phyloP scores from a whole-genome alignment of 2,113 vertebrate species.

The Triplophysa tibetana region DNA sequence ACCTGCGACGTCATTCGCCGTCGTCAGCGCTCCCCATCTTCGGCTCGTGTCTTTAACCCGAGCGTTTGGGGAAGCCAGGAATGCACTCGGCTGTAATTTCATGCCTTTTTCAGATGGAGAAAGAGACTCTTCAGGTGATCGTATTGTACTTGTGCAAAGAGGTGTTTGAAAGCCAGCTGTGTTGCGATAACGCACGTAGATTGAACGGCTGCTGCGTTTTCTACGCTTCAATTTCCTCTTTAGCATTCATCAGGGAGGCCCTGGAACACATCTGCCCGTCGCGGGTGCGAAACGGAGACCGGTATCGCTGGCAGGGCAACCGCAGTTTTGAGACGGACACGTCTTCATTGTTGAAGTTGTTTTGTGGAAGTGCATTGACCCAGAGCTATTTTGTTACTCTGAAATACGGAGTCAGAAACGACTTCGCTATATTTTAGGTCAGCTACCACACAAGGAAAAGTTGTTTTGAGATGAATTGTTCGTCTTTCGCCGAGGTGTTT shows the following conservation, averaged over 20 bases:
- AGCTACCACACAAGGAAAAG: background rate
- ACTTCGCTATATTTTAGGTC: constrained; percentile 24
- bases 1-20: constrained; percentile 72
- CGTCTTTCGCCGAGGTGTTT: background rate
- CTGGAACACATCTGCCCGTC: background rate
- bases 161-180: constrained; percentile 9
- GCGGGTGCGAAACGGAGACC: background rate
- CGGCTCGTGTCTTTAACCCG: constrained; percentile 28
- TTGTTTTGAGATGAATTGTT: constrained; percentile 21
- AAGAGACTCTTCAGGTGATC: constrained; percentile 27
- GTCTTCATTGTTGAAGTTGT: constrained; percentile 15
- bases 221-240: constrained; percentile 27
- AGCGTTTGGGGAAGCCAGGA: constrained; percentile 24
- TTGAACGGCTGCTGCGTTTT: background rate
- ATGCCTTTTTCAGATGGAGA: constrained; percentile 34
- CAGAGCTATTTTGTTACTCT: constrained; percentile 15
- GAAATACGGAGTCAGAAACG: constrained; percentile 9
- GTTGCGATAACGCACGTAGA: constrained; percentile 20
- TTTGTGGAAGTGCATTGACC: constrained; percentile 13
- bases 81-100: constrained; percentile 42
- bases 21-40: constrained; percentile 64
- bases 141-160: constrained; percentile 23
- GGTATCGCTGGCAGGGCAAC: background rate
- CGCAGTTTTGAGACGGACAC: background rate
- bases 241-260: constrained; percentile 16